Conservation (phyloP, 2,113 vertebrate species). For the Gopherus flavomarginatus region DNA sequence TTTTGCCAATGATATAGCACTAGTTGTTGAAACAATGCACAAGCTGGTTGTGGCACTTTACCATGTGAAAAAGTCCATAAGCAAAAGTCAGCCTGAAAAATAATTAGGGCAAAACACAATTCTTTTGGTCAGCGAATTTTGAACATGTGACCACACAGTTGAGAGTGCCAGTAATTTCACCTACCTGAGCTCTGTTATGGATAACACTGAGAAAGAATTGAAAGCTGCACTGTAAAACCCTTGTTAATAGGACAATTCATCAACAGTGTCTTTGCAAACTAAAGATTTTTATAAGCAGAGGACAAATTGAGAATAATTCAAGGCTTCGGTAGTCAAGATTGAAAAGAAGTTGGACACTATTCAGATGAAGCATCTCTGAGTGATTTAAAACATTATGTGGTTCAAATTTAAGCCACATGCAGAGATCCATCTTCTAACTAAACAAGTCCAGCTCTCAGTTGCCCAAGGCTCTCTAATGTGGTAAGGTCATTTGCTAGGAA, state of each 20-base stretch:
- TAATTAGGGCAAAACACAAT: background rate
- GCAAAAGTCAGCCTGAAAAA: background rate
- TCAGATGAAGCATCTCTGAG: background rate
- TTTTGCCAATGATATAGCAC: background rate
- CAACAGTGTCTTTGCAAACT: background rate
- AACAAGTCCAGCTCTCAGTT: background rate
- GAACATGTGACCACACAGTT: background rate
- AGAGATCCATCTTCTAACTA: background rate
- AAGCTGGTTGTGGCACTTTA: background rate
- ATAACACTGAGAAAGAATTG: background rate
- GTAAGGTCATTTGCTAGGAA: background rate
- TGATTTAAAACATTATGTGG: background rate
- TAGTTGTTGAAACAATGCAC: background rate
- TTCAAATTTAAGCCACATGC: background rate
- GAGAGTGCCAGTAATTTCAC: background rate
- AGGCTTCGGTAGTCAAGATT: background rate
- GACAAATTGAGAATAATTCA: background rate
- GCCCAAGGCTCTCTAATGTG: background rate
- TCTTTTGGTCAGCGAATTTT: background rate
- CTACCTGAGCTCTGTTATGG: background rate
- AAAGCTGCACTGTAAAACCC: background rate
- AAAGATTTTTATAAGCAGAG: background rate
- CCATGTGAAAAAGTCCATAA: background rate
- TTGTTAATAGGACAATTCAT: background rate
- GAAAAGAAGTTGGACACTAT: background rate